Conservation (phyloP, 2,888 invertebrate genomes). For the Rhagophthalmus giganteus region DNA sequence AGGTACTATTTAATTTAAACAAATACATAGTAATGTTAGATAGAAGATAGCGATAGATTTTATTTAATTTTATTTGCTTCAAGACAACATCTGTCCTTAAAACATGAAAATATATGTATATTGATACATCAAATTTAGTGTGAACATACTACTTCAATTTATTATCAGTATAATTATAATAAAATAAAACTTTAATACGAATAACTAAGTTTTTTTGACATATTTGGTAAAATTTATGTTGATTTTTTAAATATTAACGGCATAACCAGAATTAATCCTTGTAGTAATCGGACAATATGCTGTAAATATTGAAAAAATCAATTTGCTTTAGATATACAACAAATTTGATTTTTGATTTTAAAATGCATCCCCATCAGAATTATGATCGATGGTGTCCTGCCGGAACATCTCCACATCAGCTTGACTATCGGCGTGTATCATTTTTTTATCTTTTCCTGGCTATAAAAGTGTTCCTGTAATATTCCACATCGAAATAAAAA, state of each 20-base stretch:
- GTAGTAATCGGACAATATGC: too few relatives aligned
- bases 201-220: neutral
- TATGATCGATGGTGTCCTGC: constrained; percentile 65
- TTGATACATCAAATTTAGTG: constrained; percentile 36
- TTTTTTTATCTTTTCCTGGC: constrained; percentile 58
- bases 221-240: too few relatives aligned
- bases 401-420: constrained; percentile 73
- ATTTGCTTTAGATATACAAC: too few relatives aligned
- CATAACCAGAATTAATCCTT: too few relatives aligned
- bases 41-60: constrained; percentile 31
- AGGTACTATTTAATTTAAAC: too few relatives aligned
- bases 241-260: constrained; percentile 8
- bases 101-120: constrained; percentile 31
- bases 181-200: constrained; percentile 20
- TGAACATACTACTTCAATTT: constrained; percentile 33
- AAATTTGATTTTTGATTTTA: constrained; percentile 16
- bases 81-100: constrained; percentile 33
- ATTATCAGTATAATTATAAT: constrained; percentile 33
- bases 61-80: constrained; percentile 31
- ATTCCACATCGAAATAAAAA: neutral
- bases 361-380: constrained; percentile 25
- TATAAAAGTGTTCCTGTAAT: constrained; percentile 37
- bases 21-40: constrained; percentile 2
- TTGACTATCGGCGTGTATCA: constrained; percentile 71
- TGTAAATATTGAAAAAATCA: constrained; percentile 6